Conservation (phyloP, 2,888 invertebrate species). For the Lasioglossum calceatum region DNA sequence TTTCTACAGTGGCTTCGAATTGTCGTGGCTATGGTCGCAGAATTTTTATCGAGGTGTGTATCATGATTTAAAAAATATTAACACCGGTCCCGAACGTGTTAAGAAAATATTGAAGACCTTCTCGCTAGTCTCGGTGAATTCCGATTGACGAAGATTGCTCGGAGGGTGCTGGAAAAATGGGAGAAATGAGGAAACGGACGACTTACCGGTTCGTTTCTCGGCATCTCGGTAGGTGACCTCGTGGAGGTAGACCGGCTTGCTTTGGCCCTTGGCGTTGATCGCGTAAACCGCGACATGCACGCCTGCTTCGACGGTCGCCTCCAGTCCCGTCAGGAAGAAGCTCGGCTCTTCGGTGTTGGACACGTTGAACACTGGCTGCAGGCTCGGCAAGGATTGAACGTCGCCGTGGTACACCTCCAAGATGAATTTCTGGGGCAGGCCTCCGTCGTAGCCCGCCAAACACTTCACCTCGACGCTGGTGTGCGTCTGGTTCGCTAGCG, state of each 20-base stretch:
- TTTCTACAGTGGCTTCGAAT: too few species aligned
- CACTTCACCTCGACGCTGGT: slow-evolving; percentile 93
- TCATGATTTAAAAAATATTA: too few species aligned
- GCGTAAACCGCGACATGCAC: slow-evolving; percentile 92
- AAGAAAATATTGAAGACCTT: not conserved
- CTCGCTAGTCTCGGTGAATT: not conserved
- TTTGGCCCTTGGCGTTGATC: slow-evolving; percentile 93
- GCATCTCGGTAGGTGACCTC: slow-evolving; percentile 93
- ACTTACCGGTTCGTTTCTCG: slow-evolving; percentile 90
- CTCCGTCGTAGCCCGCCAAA: slow-evolving; percentile 94
- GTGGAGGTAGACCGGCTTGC: slow-evolving; percentile 89
- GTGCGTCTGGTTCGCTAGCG: slow-evolving; percentile 93
- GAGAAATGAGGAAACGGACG: not conserved
- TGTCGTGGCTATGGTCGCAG: too few species aligned
- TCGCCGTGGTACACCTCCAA: slow-evolving; percentile 89
- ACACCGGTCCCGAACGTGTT: not conserved
- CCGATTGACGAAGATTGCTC: not conserved
- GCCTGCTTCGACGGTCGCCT: slow-evolving; percentile 89
- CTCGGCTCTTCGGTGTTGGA: slow-evolving; percentile 88
- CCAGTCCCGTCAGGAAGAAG: slow-evolving; percentile 92
- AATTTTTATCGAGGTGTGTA: too few species aligned
- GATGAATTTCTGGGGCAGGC: slow-evolving; percentile 93
- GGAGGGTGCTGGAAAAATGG: too few species aligned
- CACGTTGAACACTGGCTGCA: slow-evolving; percentile 86
- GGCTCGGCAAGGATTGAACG: slow-evolving; percentile 78